phyloP scores from a whole-genome alignment of 2,888 invertebrate species.

The Azorinus chamasolen region DNA sequence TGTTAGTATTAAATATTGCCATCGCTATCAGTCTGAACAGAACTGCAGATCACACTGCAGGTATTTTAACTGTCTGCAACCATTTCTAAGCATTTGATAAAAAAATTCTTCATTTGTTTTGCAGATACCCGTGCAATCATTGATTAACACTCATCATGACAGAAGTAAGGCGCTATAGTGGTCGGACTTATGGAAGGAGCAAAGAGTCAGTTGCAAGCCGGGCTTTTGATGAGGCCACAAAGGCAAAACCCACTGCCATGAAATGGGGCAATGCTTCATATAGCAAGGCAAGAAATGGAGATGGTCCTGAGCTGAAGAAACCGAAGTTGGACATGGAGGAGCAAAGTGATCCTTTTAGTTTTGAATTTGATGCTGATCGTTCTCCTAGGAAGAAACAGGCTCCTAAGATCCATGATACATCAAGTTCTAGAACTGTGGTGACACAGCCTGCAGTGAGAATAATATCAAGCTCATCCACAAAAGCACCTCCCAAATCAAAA shows the following conservation, averaged over 20 bases:
- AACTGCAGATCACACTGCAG: too few species aligned
- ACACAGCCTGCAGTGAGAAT: slow-evolving; percentile 62
- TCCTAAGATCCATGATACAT: not conserved
- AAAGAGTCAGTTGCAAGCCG: slow-evolving; percentile 71
- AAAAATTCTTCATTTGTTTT: not conserved
- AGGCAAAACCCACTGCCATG: slow-evolving; percentile 68
- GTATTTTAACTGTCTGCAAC: too few species aligned
- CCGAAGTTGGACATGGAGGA: slow-evolving; percentile 64
- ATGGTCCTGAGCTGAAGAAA: slow-evolving; percentile 61
- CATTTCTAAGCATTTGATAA: too few species aligned
- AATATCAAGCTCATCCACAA: slow-evolving; percentile 27
- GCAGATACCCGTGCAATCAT: not conserved
- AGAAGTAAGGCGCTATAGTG: slow-evolving; percentile 64
- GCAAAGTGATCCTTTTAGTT: slow-evolving; percentile 79
- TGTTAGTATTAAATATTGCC: too few species aligned
- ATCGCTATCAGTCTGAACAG: too few species aligned
- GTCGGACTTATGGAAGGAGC: slow-evolving; percentile 74
- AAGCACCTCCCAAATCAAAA: slow-evolving; percentile 19
- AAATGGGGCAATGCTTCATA: slow-evolving; percentile 83
- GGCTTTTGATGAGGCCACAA: slow-evolving; percentile 77
- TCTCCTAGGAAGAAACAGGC: slow-evolving; percentile 52
- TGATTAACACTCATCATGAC: slow-evolving; percentile 20
- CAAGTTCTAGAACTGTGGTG: slow-evolving; percentile 36
- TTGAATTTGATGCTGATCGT: slow-evolving; percentile 77
- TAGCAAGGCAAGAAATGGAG: slow-evolving; percentile 73